Percentiles rank a stretch among this genome's conserved stretches.
Conservation (phyloP, 2,888 invertebrate genomes). For the Apotomis capreana region DNA sequence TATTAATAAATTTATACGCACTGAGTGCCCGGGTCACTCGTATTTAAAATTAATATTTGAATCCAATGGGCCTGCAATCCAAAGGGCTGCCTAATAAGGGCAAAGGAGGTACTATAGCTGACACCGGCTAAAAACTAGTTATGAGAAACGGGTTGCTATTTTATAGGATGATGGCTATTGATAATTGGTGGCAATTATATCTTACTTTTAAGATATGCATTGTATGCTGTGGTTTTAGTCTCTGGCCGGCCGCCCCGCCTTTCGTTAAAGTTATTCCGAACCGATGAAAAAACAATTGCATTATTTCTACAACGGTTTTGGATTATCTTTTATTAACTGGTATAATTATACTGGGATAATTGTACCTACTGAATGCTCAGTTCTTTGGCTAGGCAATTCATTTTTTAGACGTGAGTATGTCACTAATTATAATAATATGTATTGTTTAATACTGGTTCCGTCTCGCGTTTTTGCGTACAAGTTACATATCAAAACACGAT, state of each 20-base stretch:
- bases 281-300: slow-evolving; percentile 3
- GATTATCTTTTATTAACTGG: slow-evolving; percentile 27
- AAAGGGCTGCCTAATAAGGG: slow-evolving; percentile 41
- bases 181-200: slow-evolving; percentile 24
- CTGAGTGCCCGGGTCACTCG: slow-evolving; percentile 37
- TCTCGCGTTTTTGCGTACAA: slow-evolving; percentile 18
- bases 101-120: slow-evolving; percentile 22
- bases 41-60: slow-evolving; percentile 42
- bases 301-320: slow-evolving; percentile 20
- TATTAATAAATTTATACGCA: slow-evolving; percentile 40
- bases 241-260: background rate
- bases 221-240: slow-evolving; percentile 18
- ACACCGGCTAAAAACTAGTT: slow-evolving; percentile 24
- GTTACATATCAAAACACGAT: slow-evolving; percentile 11
- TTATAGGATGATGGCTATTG: slow-evolving; percentile 18
- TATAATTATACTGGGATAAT: slow-evolving; percentile 18
- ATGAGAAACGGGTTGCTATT: slow-evolving; percentile 26
- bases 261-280: slow-evolving; percentile 6
- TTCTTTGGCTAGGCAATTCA: background rate
- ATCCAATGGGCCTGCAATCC: slow-evolving; percentile 35
- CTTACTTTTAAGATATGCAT: slow-evolving; percentile 24
- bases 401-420: slow-evolving; percentile 23
- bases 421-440: slow-evolving; percentile 10
- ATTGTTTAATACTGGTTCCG: slow-evolving; percentile 4
- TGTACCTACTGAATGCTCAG: slow-evolving; percentile 3